These are phyloP conservation scores for Nomada goodeniana DNA, from an alignment of 2,888 invertebrate genomes.

Conservation along the genomic window DNA sequence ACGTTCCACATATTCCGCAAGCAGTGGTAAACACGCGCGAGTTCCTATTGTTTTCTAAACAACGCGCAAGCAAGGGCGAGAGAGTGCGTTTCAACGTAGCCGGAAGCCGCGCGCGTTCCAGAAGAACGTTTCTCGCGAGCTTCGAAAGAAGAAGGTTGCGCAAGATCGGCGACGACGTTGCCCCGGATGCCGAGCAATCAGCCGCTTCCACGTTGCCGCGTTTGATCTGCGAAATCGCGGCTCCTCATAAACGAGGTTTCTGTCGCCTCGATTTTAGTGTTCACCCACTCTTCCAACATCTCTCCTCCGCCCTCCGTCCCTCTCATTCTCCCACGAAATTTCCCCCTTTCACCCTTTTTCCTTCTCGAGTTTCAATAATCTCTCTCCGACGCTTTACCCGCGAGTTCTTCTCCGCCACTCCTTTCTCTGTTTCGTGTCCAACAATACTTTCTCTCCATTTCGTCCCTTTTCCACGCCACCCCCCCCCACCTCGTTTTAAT, in stretches of 20 bases:
- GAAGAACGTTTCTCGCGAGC: constrained; percentile 53
- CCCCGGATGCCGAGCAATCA: constrained; percentile 64
- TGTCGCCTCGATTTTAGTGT: constrained; percentile 46
- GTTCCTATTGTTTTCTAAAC: constrained; percentile 73
- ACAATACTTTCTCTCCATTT: neutral
- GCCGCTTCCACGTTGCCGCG: constrained; percentile 53
- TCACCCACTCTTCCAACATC: neutral
- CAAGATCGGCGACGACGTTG: constrained; percentile 40
- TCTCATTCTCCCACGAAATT: neutral
- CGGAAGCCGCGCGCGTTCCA: constrained; percentile 50
- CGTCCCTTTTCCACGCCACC: neutral
- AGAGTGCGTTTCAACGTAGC: constrained; percentile 38
- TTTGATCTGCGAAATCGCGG: constrained; percentile 73
- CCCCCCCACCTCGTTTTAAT: neutral
- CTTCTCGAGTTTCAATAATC: neutral
- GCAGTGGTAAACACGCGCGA: constrained; percentile 5
- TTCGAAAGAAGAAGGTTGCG: constrained; percentile 31
- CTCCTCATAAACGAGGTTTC: constrained; percentile 65
- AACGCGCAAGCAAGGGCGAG: constrained; percentile 30
- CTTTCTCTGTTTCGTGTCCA: too few species aligned
- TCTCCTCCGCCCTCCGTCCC: neutral
- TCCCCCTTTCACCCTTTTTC: neutral
- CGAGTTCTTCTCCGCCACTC: too few species aligned
- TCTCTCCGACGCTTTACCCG: neutral
- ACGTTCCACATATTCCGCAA: neutral